Base-by-base conservation (phyloP, 2,888 invertebrate genomes). In the Pachymerium ferrugineum region DNA sequence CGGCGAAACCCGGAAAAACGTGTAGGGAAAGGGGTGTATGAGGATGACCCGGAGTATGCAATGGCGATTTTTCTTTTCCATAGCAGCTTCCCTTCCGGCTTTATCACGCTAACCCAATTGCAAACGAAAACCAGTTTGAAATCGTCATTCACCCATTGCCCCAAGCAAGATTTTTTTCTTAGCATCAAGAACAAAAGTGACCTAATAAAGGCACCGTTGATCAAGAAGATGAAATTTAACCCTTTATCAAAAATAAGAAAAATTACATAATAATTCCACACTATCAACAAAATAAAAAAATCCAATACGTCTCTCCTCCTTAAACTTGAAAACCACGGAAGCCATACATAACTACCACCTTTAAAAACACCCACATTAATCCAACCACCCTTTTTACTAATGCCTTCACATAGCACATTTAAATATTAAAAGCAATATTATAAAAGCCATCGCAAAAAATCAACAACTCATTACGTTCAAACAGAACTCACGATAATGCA, bases 81-180 rank as follows among this genome's bases (percentile, higher is more conserved):
- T 28, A 62, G 1, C 62, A 28, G 62, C 62, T 62, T 62, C 62
- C 62, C 62, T 62, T 62, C 62, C 62, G 62, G 62, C 62, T 62
- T 62, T 62, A 62, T 62, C 62, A 62, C 62, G 62, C 25, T 62
- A 62, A 62, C 62, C 62, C 62, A 62, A 28, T 62, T 62, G 62
- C 62, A 62, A 62, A 62, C 62, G 28, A 62, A 62, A 62, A 62
- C 62, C 62, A 62, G 62, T 62, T 62, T 62, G 62, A 62, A 62
- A 62, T 62, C 62, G 62, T 62, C 62, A 62, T 62, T 62, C 62
- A 62, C 62, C 62, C 62, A 62, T 62, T 62, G 62, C 62, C 62
- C 62, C 28, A 62, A 28, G 62, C 25, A 28, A 62, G 62, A 62
- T 28, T 62, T 62, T 62, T 62, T 4, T 28, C 62, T 62, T 28